phyloP scores from a whole-genome alignment of 2,797 vertebrate genomes.

The Capromys pilorides region DNA sequence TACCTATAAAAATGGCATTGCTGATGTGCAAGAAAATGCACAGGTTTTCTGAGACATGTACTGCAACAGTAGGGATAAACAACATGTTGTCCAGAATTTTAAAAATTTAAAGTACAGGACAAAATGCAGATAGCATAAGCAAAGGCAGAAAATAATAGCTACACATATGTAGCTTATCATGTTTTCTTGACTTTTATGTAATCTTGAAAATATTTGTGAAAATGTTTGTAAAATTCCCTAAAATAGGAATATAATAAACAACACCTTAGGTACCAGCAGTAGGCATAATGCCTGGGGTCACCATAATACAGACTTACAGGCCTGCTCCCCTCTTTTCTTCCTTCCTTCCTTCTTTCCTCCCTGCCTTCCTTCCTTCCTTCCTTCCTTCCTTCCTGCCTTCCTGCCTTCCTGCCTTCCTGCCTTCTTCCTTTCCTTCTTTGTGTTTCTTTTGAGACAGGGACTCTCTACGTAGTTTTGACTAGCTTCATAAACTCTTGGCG shows the following conservation, averaged over 20 bases:
- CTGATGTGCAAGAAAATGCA: conserved; percentile 17
- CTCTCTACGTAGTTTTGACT: not conserved
- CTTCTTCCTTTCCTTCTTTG: not conserved
- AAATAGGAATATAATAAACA: conserved; percentile 41
- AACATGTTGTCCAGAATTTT: conserved; percentile 10
- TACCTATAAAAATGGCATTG: not conserved
- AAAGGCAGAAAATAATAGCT: conserved; percentile 39
- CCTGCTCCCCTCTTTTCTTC: not conserved
- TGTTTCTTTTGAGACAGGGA: not conserved
- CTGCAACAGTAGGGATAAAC: not conserved
- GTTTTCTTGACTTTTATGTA: conserved; percentile 15
- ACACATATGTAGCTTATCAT: not conserved
- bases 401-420: too few species aligned
- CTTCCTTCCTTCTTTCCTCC: not conserved
- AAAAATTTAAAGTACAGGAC: conserved; percentile 18
- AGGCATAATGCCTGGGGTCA: not conserved
- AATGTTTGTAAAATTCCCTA: conserved; percentile 22
- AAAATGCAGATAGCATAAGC: conserved; percentile 27
- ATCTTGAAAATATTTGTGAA: not conserved
- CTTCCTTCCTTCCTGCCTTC: not conserved
- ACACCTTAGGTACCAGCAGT: not conserved
- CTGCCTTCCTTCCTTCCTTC: not conserved
- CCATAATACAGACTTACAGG: not conserved
- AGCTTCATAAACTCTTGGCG: not conserved
- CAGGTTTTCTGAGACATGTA: conserved; percentile 33